Conservation (phyloP, 1,140 invertebrate genomes). For the Drosophila murphyi region DNA sequence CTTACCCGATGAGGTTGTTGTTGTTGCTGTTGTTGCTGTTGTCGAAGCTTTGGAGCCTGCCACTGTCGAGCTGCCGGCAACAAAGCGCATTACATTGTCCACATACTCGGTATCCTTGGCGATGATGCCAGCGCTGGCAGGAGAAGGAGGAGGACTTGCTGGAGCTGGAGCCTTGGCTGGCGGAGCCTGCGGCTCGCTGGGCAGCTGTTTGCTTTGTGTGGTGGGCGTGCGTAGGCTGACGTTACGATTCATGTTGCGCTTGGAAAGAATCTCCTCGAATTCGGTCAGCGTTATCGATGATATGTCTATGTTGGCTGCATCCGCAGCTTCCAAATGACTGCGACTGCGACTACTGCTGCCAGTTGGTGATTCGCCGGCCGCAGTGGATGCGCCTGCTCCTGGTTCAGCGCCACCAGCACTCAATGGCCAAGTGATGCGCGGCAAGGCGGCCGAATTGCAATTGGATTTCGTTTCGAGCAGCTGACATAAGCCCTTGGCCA, state of each 20-base stretch:
- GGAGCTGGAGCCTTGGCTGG: neutral
- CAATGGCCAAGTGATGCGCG: conserved; percentile 3
- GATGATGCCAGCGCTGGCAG: conserved; percentile 21
- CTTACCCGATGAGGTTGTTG: neutral
- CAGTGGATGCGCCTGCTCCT: neutral
- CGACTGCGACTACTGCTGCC: conserved; percentile 1
- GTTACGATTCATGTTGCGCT: conserved; percentile 68
- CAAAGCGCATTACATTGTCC: conserved; percentile 72
- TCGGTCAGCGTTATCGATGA: conserved; percentile 80
- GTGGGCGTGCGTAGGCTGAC: conserved; percentile 61
- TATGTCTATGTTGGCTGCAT: conserved; percentile 72
- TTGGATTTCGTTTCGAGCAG: conserved; percentile 52
- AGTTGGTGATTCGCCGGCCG: neutral
- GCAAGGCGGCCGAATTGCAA: conserved; percentile 50
- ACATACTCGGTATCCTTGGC: conserved; percentile 71
- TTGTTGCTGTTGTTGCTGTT: no score
- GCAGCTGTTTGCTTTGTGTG: conserved; percentile 59
- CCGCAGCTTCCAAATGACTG: conserved; percentile 39
- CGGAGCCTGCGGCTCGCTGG: neutral
- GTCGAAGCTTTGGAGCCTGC: neutral
- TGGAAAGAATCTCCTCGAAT: conserved; percentile 75
- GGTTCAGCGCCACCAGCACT: neutral
- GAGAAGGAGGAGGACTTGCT: neutral
- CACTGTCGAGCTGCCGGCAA: conserved; percentile 46
- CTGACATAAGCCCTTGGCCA: conserved; percentile 66